Conservation (phyloP, 1,140 invertebrate genomes). For the Ostrea edulis region DNA sequence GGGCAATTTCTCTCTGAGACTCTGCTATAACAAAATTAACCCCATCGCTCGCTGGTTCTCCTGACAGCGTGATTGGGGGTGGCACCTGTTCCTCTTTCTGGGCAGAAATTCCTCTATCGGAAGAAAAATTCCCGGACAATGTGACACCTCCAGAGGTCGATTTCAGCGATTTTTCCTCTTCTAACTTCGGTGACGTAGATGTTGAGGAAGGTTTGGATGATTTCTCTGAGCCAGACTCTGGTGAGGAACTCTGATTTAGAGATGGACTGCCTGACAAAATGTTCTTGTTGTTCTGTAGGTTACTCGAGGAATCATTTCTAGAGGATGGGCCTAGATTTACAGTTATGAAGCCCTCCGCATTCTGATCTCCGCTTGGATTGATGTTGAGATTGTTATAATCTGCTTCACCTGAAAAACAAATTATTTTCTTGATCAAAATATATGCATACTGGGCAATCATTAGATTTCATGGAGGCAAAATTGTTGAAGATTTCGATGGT, state of each 20-base stretch:
- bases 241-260: not conserved
- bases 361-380: not conserved
- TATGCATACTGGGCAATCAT: too few relatives aligned
- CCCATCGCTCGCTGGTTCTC: not conserved
- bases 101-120: not conserved
- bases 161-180: not conserved
- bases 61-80: not conserved
- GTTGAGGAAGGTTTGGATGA: too few relatives aligned
- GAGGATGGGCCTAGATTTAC: not conserved
- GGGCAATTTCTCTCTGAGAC: not conserved
- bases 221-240: not conserved
- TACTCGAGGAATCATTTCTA: not conserved
- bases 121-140: not conserved
- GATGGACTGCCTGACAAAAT: not conserved
- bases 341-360: not conserved
- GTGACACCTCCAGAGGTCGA: not conserved
- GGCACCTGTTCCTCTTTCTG: not conserved
- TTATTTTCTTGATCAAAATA: not conserved
- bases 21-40: not conserved
- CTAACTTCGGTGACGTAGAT: not conserved
- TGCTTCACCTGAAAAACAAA: conserved; percentile 1
- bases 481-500: too few relatives aligned
- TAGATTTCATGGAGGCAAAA: too few relatives aligned
- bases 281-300: not conserved
- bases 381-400: not conserved